Percentiles rank a stretch among this genome's conserved stretches.
phyloP scores from a whole-genome alignment of 2,797 vertebrate species.

The Tangara arthus region DNA sequence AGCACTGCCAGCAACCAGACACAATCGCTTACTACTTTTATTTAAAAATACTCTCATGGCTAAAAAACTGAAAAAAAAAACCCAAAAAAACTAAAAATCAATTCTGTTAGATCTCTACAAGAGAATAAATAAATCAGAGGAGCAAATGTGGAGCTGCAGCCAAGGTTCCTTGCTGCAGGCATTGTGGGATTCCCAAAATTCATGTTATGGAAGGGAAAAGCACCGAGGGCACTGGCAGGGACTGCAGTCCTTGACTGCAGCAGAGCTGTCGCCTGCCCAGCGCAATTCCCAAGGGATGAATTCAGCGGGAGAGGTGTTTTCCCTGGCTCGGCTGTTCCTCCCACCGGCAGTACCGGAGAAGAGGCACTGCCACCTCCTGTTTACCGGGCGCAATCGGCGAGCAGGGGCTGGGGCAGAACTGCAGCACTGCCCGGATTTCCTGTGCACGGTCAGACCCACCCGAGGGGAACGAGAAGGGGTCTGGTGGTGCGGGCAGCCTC shows the following conservation, averaged over 20 bases:
- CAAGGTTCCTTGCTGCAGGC: background rate
- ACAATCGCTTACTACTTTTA: background rate
- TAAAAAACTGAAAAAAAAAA: background rate
- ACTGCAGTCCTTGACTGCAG: background rate
- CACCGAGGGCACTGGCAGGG: too few relatives aligned
- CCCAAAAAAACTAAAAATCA: too few relatives aligned
- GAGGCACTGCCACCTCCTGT: background rate
- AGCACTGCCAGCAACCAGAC: background rate
- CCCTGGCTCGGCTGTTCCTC: fast-evolving
- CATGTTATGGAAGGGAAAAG: fast-evolving
- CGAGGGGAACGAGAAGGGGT: background rate
- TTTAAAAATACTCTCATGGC: background rate
- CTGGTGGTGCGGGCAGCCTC: background rate
- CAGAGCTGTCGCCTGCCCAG: background rate
- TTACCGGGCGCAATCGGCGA: fast-evolving
- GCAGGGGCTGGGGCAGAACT: background rate
- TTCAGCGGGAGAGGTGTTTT: fast-evolving
- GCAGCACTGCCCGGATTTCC: fast-evolving
- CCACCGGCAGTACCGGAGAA: fast-evolving
- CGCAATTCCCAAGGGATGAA: fast-evolving
- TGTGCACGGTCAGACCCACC: fast-evolving
- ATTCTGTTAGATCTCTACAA: background rate
- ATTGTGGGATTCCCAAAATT: background rate
- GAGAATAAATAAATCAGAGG: background rate
- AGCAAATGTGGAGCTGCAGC: background rate